Conservation (phyloP, 2,888 invertebrate genomes). For the Rhynchonema sp. region DNA sequence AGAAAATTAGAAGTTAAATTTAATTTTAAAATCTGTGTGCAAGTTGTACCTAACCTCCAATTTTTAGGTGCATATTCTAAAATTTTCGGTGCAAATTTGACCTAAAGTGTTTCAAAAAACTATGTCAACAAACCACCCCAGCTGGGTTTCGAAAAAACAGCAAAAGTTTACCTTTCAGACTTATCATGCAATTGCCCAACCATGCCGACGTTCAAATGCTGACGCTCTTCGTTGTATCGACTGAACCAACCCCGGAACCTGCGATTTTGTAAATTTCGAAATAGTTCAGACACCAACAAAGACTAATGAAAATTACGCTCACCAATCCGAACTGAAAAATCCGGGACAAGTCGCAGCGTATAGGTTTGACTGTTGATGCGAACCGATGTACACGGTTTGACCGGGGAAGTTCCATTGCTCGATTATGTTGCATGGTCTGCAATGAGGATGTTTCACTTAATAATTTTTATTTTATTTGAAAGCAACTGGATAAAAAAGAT, state of each 20-base stretch:
- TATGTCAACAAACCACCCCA: too few relatives aligned
- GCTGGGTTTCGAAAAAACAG: too few relatives aligned
- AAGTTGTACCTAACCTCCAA: too few relatives aligned
- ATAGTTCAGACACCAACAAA: too few relatives aligned
- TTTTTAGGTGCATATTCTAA: too few relatives aligned
- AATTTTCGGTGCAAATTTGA: too few relatives aligned
- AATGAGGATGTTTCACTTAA: not conserved
- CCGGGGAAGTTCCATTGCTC: constrained; percentile 6
- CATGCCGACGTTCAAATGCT: not conserved
- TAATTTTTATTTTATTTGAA: not conserved
- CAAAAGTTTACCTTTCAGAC: not conserved
- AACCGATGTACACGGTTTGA: not conserved
- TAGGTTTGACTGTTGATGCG: constrained; percentile 5
- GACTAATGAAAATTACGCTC: too few relatives aligned
- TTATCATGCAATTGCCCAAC: not conserved
- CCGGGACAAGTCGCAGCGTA: not conserved
- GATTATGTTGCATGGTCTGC: constrained; percentile 1
- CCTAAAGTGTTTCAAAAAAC: too few relatives aligned
- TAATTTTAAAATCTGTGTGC: too few relatives aligned
- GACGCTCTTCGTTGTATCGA: not conserved
- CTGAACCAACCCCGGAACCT: constrained; percentile 2
- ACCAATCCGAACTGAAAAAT: constrained; percentile 3
- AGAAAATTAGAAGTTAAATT: too few relatives aligned
- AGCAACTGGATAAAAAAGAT: not conserved
- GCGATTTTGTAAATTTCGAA: not conserved